Evolutionary conservation across 1,140 invertebrate species (phyloP).

Genomic region (Aphelinus atriplicis): DNA sequence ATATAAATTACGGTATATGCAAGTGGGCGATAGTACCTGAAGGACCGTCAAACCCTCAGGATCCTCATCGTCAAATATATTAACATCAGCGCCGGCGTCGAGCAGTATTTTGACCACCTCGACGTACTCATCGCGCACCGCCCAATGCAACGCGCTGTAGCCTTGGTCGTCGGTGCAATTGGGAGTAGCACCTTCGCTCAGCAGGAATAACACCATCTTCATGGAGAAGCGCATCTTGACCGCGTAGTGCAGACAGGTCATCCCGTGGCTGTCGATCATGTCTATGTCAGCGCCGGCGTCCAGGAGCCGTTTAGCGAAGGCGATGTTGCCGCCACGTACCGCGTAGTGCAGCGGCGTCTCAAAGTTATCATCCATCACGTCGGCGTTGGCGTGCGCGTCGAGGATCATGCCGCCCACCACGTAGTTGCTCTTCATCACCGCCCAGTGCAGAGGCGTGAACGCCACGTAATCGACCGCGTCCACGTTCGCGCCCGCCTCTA

Average conservation of each 20-base stretch:
- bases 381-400: neutral
- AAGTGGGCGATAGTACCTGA: neutral
- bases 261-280: conserved; percentile 13
- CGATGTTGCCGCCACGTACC: conserved; percentile 1
- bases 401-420: neutral
- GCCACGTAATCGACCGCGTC: conserved; percentile 17
- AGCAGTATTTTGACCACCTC: conserved; percentile 13
- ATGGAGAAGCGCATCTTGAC: neutral
- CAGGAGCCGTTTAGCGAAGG: neutral
- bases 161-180: conserved; percentile 26
- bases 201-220: neutral
- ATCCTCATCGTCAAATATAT: conserved; percentile 21
- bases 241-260: conserved; percentile 17
- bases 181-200: conserved; percentile 8
- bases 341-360: conserved; percentile 19
- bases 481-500: conserved; percentile 7
- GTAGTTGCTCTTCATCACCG: conserved; percentile 15
- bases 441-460: conserved; percentile 14
- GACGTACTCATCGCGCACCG: neutral
- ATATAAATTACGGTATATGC: too few relatives aligned
- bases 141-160: conserved; percentile 26
- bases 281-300: conserved; percentile 16
- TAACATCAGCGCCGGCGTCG: conserved; percentile 19
- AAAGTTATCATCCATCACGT: conserved; percentile 20
- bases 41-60: neutral